Evolutionary conservation across 2,113 vertebrate genomes (phyloP).

Genomic region (Orycteropus afer): DNA sequence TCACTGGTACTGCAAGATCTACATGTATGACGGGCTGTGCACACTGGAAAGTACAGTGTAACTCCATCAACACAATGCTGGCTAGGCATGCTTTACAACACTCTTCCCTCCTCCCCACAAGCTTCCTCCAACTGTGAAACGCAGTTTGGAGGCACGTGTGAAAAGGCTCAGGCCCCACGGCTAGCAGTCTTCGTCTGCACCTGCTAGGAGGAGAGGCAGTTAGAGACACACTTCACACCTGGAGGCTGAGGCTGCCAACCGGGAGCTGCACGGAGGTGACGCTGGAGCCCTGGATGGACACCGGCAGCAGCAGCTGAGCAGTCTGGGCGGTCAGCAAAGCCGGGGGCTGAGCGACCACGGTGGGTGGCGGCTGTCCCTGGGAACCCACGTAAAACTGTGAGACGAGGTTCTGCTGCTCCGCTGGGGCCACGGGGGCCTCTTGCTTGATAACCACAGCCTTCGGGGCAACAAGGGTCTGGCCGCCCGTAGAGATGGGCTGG

Average conservation of each 20-base stretch:
- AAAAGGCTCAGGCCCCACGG: not conserved
- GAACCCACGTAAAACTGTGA: conserved; percentile 92
- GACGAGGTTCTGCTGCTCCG: conserved; percentile 83
- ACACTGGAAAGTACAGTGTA: not conserved
- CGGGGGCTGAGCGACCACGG: conserved; percentile 88
- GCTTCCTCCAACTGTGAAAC: not conserved
- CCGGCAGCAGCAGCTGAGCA: conserved; percentile 89
- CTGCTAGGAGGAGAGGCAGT: not conserved
- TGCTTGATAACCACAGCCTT: conserved; percentile 88
- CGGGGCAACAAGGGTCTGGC: conserved; percentile 86
- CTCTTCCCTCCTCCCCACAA: no score
- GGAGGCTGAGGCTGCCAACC: conserved; percentile 87
- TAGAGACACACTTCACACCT: conserved; percentile 85
- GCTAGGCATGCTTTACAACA: not conserved
- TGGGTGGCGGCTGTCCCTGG: conserved; percentile 87
- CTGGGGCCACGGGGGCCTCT: conserved; percentile 85
- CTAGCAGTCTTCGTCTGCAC: rapidly evolving
- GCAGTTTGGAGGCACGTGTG: not conserved
- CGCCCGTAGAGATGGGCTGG: conserved; percentile 66
- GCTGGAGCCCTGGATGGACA: conserved; percentile 90
- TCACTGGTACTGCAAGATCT: not conserved
- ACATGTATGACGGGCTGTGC: not conserved
- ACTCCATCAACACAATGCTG: not conserved
- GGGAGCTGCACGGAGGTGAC: conserved; percentile 88
- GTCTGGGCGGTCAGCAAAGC: conserved; percentile 90